Percentiles rank a stretch among this genome's conserved stretches.
Conservation (phyloP, 2,113 vertebrate genomes). For the Eupsittula cactorum region DNA sequence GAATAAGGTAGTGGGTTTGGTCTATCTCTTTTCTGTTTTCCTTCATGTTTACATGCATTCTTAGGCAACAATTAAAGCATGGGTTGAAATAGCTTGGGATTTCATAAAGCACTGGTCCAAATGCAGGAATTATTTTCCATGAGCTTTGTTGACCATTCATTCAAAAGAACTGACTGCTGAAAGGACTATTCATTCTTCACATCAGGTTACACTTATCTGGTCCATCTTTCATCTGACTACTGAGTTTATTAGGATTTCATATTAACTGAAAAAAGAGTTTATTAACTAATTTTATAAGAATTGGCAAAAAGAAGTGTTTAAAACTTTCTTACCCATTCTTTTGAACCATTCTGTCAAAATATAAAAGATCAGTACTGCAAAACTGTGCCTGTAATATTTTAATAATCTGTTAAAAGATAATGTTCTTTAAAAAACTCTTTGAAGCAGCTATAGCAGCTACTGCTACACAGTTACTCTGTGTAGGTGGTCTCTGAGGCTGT, state of each 20-base stretch:
- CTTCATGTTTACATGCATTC: not conserved
- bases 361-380: not conserved
- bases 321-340: not conserved
- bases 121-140: not conserved
- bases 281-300: not conserved
- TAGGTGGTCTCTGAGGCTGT: not conserved
- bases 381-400: not conserved
- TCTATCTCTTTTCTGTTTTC: not conserved
- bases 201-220: not conserved
- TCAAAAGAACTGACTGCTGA: not conserved
- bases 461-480: not conserved
- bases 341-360: not conserved
- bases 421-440: not conserved
- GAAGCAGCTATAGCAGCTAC: not conserved
- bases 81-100: not conserved
- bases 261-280: not conserved
- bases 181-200: not conserved
- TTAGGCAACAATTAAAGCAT: not conserved
- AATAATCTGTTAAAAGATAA: not conserved
- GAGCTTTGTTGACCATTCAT: not conserved
- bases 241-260: not conserved
- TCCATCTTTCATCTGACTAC: not conserved
- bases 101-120: not conserved
- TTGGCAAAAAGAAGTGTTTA: not conserved
- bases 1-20: not conserved